Conservation (phyloP, 2,113 vertebrate species). For the Takifugu bimaculatus region DNA sequence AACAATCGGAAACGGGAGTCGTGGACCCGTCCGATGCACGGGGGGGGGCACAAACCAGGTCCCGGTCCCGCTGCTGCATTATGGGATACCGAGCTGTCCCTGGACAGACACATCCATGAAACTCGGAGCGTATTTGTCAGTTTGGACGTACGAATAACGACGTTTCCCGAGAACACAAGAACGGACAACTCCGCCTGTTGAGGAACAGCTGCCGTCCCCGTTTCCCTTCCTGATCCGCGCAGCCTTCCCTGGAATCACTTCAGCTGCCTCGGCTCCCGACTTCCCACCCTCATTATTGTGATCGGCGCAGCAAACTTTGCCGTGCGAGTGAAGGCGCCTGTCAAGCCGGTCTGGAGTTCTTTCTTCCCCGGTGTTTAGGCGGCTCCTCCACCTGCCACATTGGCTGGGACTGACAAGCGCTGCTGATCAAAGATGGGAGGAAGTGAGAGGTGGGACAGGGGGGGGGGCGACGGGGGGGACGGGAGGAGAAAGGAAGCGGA, state of each 20-base stretch:
- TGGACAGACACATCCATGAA: too few relatives aligned
- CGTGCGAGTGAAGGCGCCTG: constrained; percentile 55
- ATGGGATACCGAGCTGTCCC: too few relatives aligned
- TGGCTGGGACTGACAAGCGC: constrained; percentile 52
- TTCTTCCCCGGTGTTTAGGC: constrained; percentile 53
- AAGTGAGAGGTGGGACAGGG: background rate
- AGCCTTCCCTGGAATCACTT: constrained; percentile 21
- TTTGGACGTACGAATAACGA: too few relatives aligned
- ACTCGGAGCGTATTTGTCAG: too few relatives aligned
- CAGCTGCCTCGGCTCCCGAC: constrained; percentile 22
- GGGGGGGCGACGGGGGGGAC: background rate
- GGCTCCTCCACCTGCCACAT: constrained; percentile 54
- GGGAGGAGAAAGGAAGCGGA: background rate
- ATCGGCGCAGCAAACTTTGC: constrained; percentile 58
- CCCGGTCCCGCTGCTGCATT: too few relatives aligned
- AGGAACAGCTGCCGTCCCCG: too few relatives aligned
- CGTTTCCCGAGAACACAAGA: background rate
- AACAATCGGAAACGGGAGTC: too few relatives aligned
- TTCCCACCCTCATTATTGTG: constrained; percentile 32
- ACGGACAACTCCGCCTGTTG: constrained; percentile 15
- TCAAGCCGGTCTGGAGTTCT: constrained; percentile 46
- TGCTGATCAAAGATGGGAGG: constrained; percentile 47
- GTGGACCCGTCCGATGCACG: too few relatives aligned
- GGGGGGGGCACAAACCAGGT: too few relatives aligned
- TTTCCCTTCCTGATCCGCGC: constrained; percentile 31